phyloP scores from a whole-genome alignment of 2,888 invertebrate species.

The Pheosia gnoma region DNA sequence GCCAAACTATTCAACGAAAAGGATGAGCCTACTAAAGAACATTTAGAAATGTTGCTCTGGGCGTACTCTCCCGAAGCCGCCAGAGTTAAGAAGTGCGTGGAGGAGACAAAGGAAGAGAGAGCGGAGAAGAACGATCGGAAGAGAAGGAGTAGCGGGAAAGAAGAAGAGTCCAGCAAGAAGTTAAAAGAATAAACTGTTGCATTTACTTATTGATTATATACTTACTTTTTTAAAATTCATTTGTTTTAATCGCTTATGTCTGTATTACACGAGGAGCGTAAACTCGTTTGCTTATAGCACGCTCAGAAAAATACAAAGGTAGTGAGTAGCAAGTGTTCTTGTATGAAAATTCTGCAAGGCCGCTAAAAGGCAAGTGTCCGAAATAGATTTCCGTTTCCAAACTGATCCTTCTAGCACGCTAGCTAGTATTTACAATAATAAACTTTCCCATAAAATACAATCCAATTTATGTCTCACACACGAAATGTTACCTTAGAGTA shows the following conservation, averaged over 20 bases:
- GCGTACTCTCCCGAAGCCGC: slow-evolving; percentile 89
- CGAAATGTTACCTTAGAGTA: no score
- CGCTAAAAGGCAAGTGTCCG: no score
- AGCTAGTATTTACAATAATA: no score
- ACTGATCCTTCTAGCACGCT: no score
- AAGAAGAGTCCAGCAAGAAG: slow-evolving; percentile 63
- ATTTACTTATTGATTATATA: slow-evolving; percentile 33
- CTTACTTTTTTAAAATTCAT: neutral
- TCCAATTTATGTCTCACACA: no score
- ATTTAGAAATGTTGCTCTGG: slow-evolving; percentile 88
- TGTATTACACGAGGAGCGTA: no score
- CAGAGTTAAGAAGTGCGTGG: slow-evolving; percentile 84
- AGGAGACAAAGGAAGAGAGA: slow-evolving; percentile 56
- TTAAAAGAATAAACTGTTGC: slow-evolving; percentile 53
- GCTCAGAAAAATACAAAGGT: no score
- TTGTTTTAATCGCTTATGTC: neutral
- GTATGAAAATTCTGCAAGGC: no score
- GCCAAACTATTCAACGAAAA: slow-evolving; percentile 85
- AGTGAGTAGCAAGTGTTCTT: no score
- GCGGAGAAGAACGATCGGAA: slow-evolving; percentile 48
- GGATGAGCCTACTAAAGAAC: slow-evolving; percentile 87
- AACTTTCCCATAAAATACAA: no score
- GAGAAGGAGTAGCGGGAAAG: slow-evolving; percentile 56
- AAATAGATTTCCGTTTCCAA: no score
- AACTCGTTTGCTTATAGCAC: no score